Evolutionary conservation across 2,888 invertebrate species (phyloP).

Genomic region (Stomorhina lunata): DNA sequence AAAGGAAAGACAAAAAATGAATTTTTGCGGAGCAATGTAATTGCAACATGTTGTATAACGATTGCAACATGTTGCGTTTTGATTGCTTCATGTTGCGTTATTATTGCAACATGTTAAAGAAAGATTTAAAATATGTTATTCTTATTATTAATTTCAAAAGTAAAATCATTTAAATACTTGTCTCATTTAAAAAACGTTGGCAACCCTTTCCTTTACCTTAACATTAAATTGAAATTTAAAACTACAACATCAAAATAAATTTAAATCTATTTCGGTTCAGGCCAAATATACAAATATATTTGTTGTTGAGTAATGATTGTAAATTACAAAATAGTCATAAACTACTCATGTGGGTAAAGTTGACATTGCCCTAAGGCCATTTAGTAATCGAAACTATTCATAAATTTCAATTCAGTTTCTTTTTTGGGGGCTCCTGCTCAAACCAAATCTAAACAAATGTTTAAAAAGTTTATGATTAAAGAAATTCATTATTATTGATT

Average conservation of each 20-base stretch:
- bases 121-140: no score
- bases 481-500: conserved; percentile 6
- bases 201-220: background rate
- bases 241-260: conserved; percentile 11
- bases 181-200: background rate
- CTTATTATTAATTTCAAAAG: no score
- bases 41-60: no score
- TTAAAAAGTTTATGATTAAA: conserved; percentile 28
- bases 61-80: no score
- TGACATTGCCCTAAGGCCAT: conserved; percentile 59
- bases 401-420: conserved; percentile 63
- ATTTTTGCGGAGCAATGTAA: no score
- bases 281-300: conserved; percentile 20
- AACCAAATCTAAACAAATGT: conserved; percentile 45
- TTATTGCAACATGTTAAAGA: no score
- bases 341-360: conserved; percentile 62
- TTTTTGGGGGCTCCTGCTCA: conserved; percentile 8
- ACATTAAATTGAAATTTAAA: conserved; percentile 6
- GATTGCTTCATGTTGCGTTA: no score
- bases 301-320: conserved; percentile 53
- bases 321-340: conserved; percentile 63
- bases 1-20: no score
- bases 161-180: no score
- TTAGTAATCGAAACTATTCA: conserved; percentile 65
- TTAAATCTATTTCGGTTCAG: conserved; percentile 13